Evolutionary conservation across 2,888 invertebrate genomes (phyloP).

Genomic region (Lomographa bimaculata): DNA sequence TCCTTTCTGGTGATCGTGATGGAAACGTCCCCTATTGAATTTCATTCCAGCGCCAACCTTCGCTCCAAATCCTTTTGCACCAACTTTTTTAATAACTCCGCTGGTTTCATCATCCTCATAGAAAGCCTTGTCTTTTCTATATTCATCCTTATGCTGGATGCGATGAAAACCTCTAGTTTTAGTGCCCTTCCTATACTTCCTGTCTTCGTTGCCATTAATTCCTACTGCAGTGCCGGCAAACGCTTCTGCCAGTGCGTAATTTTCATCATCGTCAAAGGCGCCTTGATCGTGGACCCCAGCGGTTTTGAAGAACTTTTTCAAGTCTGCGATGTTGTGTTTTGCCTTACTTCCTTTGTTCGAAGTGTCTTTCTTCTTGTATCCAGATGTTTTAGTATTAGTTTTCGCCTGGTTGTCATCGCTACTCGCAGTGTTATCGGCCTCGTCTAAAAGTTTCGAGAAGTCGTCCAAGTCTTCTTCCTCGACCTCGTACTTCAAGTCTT

Average conservation of each 20-base stretch:
- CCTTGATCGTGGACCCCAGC: constrained; percentile 55
- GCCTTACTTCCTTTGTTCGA: constrained; percentile 52
- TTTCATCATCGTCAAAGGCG: constrained; percentile 61
- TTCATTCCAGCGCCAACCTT: constrained; percentile 68
- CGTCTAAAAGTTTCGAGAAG: constrained; percentile 52
- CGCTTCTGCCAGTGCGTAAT: constrained; percentile 66
- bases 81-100: constrained; percentile 76
- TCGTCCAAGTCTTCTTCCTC: constrained; percentile 64
- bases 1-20: constrained; percentile 70
- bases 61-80: constrained; percentile 73
- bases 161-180: constrained; percentile 83
- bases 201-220: constrained; percentile 66
- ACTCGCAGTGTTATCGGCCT: constrained; percentile 32
- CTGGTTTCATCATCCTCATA: constrained; percentile 82
- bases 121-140: constrained; percentile 83
- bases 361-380: constrained; percentile 56
- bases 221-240: constrained; percentile 64
- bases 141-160: constrained; percentile 85
- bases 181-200: constrained; percentile 79
- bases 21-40: constrained; percentile 60
- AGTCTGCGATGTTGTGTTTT: constrained; percentile 55
- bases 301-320: constrained; percentile 59
- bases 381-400: constrained; percentile 44
- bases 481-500: constrained; percentile 57
- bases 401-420: constrained; percentile 35